Evolutionary conservation across 2,797 vertebrate species (phyloP), one percentile per base, ranked within the genome.

Genomic region (Eidolon dupreanum): DNA sequence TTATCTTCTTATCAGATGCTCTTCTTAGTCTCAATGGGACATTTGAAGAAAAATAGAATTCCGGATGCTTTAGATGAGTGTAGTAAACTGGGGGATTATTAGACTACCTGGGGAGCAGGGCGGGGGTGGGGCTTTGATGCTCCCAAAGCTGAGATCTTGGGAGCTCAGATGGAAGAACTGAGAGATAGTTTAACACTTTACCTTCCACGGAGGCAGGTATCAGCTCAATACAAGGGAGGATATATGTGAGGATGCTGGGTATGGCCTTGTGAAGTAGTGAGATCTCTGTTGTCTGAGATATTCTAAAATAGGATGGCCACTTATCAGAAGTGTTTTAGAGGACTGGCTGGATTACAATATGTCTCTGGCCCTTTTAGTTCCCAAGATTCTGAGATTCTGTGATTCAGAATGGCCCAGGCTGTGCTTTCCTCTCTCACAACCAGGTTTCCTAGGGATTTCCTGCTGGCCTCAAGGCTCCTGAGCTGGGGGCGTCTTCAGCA

Each of bases 41-140:
- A 85, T 90, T 95, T 95, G 94, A 96, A 95, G 70, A 96, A 78
- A 97, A 97, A 95, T 84, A 24, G 78, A 53, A 88, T 96, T 87
- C 55, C 84, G 83, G 49, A 78, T 38, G 15, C 51, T 92, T 90
- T 61, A 49, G 68, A 86, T 68, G 31, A 83, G 2, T 11, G 15
- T 33, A 41, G 88, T 86, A 96, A 97, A 96, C 81, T 12, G 20
- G 26, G 41, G 71, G 19, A 9, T 93, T 90, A 88, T 85, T 95
- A 82, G 55, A 65, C 61, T 73, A 66, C n/a, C 38, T n/a, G 22
- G n/a, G 43, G 26, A 22, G 31, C 15, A 16, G 49, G 15, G 15
- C 1, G 49, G 49, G 49, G 15, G 20, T 26, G 13, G 36, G 53
- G 2, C 33, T 84, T 38, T 73, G 73, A 19, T 24, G 33, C 63